phyloP scores from a whole-genome alignment of 2,797 vertebrate species.

The Malurus leucopterus region DNA sequence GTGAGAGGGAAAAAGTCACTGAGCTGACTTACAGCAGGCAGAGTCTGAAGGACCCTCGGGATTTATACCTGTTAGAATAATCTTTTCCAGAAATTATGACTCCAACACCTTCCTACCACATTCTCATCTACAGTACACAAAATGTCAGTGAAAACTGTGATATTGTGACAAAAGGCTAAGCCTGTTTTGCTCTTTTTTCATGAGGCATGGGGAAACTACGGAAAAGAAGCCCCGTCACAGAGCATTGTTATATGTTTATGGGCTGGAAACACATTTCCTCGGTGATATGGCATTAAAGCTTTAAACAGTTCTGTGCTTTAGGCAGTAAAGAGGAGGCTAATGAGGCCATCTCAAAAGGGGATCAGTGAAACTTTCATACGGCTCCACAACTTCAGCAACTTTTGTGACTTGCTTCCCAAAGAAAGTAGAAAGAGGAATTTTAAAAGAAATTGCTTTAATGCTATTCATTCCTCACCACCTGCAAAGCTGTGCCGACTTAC shows the following conservation, averaged over 20 bases:
- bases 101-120: not conserved
- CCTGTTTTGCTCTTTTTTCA: not conserved
- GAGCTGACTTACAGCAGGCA: not conserved
- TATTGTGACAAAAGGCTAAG: not conserved
- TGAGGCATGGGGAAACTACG: not conserved
- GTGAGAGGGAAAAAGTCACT: not conserved
- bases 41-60: not conserved
- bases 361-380: slow-evolving; percentile 8
- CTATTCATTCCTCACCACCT: not conserved
- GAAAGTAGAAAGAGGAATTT: not conserved
- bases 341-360: not conserved
- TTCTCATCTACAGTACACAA: not conserved
- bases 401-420: slow-evolving; percentile 18
- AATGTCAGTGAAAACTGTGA: not conserved
- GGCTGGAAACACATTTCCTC: not conserved
- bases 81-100: not conserved
- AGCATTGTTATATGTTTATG: not conserved
- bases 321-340: slow-evolving; percentile 19
- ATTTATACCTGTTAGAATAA: not conserved
- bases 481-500: not conserved
- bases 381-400: not conserved
- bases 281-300: not conserved
- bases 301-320: not conserved
- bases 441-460: slow-evolving; percentile 16
- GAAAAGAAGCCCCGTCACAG: not conserved